Percentiles rank a stretch among this genome's conserved stretches.
phyloP scores from a whole-genome alignment of 2,888 invertebrate genomes.

The Hedya salicella region DNA sequence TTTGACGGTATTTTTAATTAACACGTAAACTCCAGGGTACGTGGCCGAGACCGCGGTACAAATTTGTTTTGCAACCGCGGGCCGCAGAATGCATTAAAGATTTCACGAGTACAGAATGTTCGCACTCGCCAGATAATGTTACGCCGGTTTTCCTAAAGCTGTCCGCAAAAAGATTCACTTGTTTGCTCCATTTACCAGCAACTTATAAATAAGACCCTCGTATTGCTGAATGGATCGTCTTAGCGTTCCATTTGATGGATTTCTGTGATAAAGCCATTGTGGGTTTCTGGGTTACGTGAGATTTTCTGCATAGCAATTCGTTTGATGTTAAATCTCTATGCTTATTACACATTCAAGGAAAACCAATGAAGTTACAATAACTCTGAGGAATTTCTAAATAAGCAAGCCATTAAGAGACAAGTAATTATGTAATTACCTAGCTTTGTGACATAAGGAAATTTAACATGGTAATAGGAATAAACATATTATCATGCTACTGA shows the following conservation, averaged over 20 bases:
- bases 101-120: conserved; percentile 56
- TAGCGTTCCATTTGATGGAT: conserved; percentile 12
- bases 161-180: conserved; percentile 45
- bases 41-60: background rate
- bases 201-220: conserved; percentile 47
- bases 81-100: conserved; percentile 49
- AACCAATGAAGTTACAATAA: background rate
- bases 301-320: conserved; percentile 25
- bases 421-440: conserved; percentile 26
- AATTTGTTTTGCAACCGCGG: conserved; percentile 21
- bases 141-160: conserved; percentile 42
- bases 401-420: conserved; percentile 19
- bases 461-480: conserved; percentile 21
- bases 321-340: conserved; percentile 32
- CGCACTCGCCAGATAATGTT: conserved; percentile 54
- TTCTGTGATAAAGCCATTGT: conserved; percentile 36
- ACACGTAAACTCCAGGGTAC: conserved; percentile 9
- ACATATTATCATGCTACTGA: conserved; percentile 19
- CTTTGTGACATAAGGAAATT: conserved; percentile 6
- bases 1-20: conserved; percentile 24
- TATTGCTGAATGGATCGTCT: conserved; percentile 28
- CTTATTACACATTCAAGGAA: conserved; percentile 10
- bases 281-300: conserved; percentile 22
- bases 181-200: conserved; percentile 48
- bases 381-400: background rate